Percentiles rank a stretch among this genome's conserved stretches.
These are phyloP conservation scores for Tapirus indicus DNA, from an alignment of 2,797 vertebrate species.

Conservation along the genomic window DNA sequence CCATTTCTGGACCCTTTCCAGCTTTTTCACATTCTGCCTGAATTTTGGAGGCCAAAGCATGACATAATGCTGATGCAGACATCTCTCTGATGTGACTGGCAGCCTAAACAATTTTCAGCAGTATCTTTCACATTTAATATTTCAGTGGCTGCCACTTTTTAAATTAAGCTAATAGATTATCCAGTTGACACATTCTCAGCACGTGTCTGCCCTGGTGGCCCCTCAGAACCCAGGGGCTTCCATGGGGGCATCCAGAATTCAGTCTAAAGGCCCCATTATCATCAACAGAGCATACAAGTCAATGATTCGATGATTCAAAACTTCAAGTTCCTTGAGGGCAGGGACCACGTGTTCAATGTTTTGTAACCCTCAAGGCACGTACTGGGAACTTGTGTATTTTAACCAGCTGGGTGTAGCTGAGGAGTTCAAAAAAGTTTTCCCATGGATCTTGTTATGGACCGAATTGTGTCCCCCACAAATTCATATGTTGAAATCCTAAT, in stretches of 20 bases:
- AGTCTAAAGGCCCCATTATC: neutral
- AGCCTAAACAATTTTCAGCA: conserved; percentile 69
- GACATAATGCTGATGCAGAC: conserved; percentile 66
- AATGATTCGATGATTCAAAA: neutral
- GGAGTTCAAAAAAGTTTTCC: neutral
- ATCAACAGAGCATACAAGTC: neutral
- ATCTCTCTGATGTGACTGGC: conserved; percentile 46
- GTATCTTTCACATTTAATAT: conserved; percentile 48
- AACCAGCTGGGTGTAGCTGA: neutral
- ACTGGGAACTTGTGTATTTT: neutral
- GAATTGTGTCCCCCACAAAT: neutral
- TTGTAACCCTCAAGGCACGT: neutral
- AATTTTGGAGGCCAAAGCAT: conserved; percentile 53
- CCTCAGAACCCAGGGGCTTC: neutral
- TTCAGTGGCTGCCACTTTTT: conserved; percentile 56
- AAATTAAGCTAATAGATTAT: conserved; percentile 73
- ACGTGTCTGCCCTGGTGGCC: neutral
- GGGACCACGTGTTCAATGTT: neutral
- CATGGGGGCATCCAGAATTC: neutral
- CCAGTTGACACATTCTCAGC: conserved; percentile 26
- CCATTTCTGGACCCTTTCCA: conserved; percentile 62
- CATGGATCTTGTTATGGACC: neutral
- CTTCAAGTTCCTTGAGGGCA: neutral
- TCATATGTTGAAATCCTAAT: neutral
- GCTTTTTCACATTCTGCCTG: conserved; percentile 32